Percentiles rank a stretch among this genome's conserved stretches.
phyloP scores from a whole-genome alignment of 2,888 invertebrate genomes.

The Spodoptera exigua region DNA sequence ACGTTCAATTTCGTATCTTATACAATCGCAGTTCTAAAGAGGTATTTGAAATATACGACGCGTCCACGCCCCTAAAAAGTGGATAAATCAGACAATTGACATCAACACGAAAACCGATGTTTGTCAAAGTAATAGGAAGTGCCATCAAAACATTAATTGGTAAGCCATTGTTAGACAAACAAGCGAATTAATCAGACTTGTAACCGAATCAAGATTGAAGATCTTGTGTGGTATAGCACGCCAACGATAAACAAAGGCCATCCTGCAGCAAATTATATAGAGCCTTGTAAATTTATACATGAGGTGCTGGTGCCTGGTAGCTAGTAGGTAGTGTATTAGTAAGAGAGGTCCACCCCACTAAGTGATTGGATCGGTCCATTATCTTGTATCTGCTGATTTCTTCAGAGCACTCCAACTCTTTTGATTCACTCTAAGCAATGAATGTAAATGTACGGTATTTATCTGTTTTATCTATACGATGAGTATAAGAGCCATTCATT shows the following conservation, averaged over 20 bases:
- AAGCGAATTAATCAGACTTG: slow-evolving; percentile 43
- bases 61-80: too few species aligned
- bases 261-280: slow-evolving; percentile 63
- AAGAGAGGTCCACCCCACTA: slow-evolving; percentile 75
- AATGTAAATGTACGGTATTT: slow-evolving; percentile 68
- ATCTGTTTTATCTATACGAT: slow-evolving; percentile 52
- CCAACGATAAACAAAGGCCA: slow-evolving; percentile 66
- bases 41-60: too few species aligned
- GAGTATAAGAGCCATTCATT: slow-evolving; percentile 33
- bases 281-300: slow-evolving; percentile 60
- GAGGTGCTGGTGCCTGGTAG: slow-evolving; percentile 58
- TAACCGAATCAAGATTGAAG: slow-evolving; percentile 58
- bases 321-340: slow-evolving; percentile 62
- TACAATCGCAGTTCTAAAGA: too few species aligned
- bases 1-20: too few species aligned
- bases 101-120: too few species aligned
- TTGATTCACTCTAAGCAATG: slow-evolving; percentile 73
- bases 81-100: too few species aligned
- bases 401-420: slow-evolving; percentile 67
- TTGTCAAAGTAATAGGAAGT: slow-evolving; percentile 14
- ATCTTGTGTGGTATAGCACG: slow-evolving; percentile 59
- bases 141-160: slow-evolving; percentile 27
- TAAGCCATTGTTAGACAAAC: slow-evolving; percentile 24
- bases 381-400: slow-evolving; percentile 79
- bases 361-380: slow-evolving; percentile 83